Percentiles rank a stretch among this genome's conserved stretches.
phyloP scores from a whole-genome alignment of 2,113 vertebrate genomes.

The Rhabdornis inornatus region DNA sequence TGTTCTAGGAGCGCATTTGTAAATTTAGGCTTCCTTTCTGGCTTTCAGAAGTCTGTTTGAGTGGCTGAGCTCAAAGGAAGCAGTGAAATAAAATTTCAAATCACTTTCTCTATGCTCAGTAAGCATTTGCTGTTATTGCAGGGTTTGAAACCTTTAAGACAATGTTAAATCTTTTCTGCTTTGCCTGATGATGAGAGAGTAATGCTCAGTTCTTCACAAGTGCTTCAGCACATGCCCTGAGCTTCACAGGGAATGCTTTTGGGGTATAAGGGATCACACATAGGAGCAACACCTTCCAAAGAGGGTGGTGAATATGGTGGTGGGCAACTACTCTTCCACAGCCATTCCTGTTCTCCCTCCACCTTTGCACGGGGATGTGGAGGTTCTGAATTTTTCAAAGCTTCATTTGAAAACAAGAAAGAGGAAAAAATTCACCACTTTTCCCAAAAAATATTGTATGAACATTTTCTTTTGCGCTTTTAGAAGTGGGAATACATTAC shows the following conservation, averaged over 20 bases:
- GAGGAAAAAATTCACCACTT: not conserved
- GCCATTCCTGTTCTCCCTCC: not conserved
- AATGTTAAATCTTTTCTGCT: not conserved
- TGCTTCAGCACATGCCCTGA: not conserved
- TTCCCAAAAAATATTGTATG: not conserved
- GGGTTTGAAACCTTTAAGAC: not conserved
- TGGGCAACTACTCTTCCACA: not conserved
- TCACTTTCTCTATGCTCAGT: not conserved
- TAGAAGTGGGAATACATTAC: not conserved
- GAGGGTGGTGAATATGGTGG: not conserved
- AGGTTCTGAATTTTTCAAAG: not conserved
- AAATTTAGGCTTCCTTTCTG: not conserved
- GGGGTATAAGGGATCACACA: not conserved
- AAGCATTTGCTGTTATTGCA: not conserved
- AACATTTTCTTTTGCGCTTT: not conserved
- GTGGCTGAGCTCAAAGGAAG: not conserved
- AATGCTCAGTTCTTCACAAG: not conserved
- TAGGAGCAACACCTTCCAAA: not conserved
- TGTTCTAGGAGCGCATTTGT: not conserved
- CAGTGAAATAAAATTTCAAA: not conserved
- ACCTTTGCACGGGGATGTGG: rapidly evolving
- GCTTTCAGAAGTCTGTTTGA: not conserved
- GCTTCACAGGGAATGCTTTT: not conserved
- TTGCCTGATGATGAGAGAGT: not conserved
- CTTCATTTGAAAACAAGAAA: not conserved